phyloP scores from a whole-genome alignment of 2,888 invertebrate genomes.

The Sympetrum striolatum region DNA sequence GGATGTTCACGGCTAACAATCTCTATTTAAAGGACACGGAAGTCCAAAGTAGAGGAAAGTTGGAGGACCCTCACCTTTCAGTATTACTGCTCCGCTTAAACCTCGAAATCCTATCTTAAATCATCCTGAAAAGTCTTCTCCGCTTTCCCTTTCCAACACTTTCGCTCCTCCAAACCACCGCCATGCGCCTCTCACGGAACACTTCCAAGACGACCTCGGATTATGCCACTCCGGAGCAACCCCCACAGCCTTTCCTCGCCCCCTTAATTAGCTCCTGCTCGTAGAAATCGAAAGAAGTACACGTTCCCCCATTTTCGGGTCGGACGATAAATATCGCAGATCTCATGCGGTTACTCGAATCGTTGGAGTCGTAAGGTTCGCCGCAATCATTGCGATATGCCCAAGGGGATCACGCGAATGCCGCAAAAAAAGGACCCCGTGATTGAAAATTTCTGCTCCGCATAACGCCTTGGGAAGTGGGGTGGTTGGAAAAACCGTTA shows the following conservation, averaged over 20 bases:
- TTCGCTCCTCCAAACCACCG: background rate
- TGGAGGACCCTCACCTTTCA: background rate
- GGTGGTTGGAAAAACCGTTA: no score
- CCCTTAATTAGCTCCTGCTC: background rate
- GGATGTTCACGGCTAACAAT: no score
- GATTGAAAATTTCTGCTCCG: background rate
- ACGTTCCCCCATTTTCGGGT: background rate
- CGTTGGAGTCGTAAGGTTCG: background rate
- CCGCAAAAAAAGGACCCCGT: background rate
- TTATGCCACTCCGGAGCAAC: background rate
- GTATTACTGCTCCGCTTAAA: background rate
- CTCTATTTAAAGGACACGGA: no score
- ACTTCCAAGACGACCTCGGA: background rate
- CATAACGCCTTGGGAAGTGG: no score
- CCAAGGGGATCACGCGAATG: background rate
- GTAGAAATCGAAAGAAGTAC: background rate
- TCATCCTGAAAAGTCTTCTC: background rate
- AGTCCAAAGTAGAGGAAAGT: no score
- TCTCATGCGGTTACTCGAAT: background rate
- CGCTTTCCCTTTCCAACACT: background rate
- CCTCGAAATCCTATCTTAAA: background rate
- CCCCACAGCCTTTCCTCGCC: background rate
- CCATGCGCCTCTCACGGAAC: background rate
- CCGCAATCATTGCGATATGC: background rate
- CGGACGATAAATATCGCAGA: background rate